These are phyloP conservation scores for Clivina fossor DNA, from an alignment of 2,888 invertebrate genomes.

Conservation along the genomic window DNA sequence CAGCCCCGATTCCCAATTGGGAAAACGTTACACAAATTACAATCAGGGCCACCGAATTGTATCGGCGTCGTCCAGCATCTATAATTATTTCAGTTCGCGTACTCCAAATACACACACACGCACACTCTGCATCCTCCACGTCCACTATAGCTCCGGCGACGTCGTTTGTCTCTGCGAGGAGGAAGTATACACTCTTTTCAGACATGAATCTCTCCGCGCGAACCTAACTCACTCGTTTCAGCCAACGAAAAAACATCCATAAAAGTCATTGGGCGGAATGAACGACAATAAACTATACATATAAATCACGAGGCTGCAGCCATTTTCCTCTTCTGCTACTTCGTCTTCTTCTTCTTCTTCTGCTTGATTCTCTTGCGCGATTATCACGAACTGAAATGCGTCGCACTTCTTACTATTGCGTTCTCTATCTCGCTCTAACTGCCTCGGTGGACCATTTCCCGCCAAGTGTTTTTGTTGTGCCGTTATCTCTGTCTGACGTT, in stretches of 20 bases:
- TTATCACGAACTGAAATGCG: constrained; percentile 28
- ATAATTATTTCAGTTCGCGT: too few relatives aligned
- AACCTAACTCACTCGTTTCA: constrained; percentile 8
- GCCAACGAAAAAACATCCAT: constrained; percentile 48
- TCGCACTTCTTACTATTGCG: background rate
- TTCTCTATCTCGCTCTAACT: background rate
- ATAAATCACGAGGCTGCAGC: constrained; percentile 47
- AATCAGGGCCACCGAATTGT: too few relatives aligned
- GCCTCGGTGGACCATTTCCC: background rate
- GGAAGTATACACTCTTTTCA: constrained; percentile 8
- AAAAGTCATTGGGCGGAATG: constrained; percentile 51
- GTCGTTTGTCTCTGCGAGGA: too few relatives aligned
- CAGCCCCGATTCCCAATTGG: too few relatives aligned
- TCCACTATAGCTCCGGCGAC: too few relatives aligned
- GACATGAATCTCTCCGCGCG: constrained; percentile 16
- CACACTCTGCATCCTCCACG: too few relatives aligned
- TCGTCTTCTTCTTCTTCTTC: constrained; percentile 45
- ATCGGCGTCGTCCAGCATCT: too few relatives aligned
- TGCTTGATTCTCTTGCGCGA: constrained; percentile 39
- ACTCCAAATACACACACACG: too few relatives aligned
- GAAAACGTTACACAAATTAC: too few relatives aligned
- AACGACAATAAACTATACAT: constrained; percentile 51
- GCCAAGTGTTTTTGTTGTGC: background rate
- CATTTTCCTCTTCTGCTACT: constrained; percentile 47
- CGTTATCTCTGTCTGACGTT: constrained; percentile 3